Conservation (phyloP, 2,888 invertebrate species). For the Molanna angustata region DNA sequence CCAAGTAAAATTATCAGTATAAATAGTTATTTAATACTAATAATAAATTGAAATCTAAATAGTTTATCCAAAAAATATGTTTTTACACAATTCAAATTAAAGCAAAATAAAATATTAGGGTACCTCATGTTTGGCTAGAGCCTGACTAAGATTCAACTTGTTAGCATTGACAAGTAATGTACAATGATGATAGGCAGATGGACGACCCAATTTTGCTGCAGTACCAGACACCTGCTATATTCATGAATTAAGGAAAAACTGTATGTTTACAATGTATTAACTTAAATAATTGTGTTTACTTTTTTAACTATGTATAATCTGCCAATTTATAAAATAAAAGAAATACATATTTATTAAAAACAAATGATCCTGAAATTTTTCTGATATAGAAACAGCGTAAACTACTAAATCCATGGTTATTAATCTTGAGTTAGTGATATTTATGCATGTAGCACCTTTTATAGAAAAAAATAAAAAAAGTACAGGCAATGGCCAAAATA, state of each 20-base stretch:
- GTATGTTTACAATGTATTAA: too few species aligned
- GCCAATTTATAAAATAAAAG: too few species aligned
- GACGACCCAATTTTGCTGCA: slow-evolving; percentile 85
- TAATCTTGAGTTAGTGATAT: too few species aligned
- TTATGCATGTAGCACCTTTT: too few species aligned
- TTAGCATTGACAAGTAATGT: slow-evolving; percentile 88
- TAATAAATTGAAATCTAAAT: neutral
- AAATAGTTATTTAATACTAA: neutral
- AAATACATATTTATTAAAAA: neutral
- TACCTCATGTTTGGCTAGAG: slow-evolving; percentile 74
- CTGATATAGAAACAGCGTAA: too few species aligned
- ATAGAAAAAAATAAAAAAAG: too few species aligned
- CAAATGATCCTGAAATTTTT: too few species aligned
- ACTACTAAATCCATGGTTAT: too few species aligned
- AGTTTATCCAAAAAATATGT: neutral
- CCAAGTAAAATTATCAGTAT: too few species aligned
- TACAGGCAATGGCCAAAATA: too few species aligned
- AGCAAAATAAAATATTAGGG: slow-evolving; percentile 36
- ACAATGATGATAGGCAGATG: slow-evolving; percentile 96
- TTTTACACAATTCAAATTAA: neutral
- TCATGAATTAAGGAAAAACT: slow-evolving; percentile 21
- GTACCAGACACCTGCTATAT: slow-evolving; percentile 84
- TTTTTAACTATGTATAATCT: too few species aligned
- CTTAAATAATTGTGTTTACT: too few species aligned
- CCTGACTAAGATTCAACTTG: slow-evolving; percentile 68